Percentiles rank a stretch among this genome's conserved stretches.
These are phyloP conservation scores for Zaprionus inermis DNA, from an alignment of 1,140 invertebrate genomes.

Conservation along the genomic window DNA sequence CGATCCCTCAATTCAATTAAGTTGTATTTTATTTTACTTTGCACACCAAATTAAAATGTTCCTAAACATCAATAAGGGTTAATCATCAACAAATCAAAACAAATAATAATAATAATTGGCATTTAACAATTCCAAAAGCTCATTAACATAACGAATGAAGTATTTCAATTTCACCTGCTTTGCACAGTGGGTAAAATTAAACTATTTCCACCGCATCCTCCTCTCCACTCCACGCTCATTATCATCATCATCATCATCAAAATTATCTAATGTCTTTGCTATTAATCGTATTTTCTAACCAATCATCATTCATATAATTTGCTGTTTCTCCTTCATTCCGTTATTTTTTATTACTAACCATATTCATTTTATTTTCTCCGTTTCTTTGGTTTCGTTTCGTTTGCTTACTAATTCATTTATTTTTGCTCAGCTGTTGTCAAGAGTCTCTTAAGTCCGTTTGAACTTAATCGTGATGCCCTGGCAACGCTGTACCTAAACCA, in stretches of 20 bases:
- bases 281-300: not conserved
- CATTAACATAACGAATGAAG: slow-evolving; percentile 44
- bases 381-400: slow-evolving; percentile 16
- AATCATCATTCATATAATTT: not conserved
- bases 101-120: slow-evolving; percentile 32
- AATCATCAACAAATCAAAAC: slow-evolving; percentile 1
- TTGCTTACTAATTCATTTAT: not conserved
- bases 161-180: slow-evolving; percentile 40
- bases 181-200: slow-evolving; percentile 24
- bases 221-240: slow-evolving; percentile 55
- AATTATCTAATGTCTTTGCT: not conserved
- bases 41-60: slow-evolving; percentile 31
- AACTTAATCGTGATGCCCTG: slow-evolving; percentile 26
- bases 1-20: slow-evolving; percentile 16
- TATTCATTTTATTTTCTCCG: slow-evolving; percentile 1
- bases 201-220: slow-evolving; percentile 46
- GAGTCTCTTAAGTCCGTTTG: too few species aligned
- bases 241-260: slow-evolving; percentile 30
- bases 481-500: slow-evolving; percentile 43
- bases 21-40: slow-evolving; percentile 13
- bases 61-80: not conserved
- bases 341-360: slow-evolving; percentile 7
- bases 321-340: slow-evolving; percentile 6
- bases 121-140: slow-evolving; percentile 38
- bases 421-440: slow-evolving; percentile 19